phyloP scores from a whole-genome alignment of 2,888 invertebrate genomes.

The Cerastis rubricosa region DNA sequence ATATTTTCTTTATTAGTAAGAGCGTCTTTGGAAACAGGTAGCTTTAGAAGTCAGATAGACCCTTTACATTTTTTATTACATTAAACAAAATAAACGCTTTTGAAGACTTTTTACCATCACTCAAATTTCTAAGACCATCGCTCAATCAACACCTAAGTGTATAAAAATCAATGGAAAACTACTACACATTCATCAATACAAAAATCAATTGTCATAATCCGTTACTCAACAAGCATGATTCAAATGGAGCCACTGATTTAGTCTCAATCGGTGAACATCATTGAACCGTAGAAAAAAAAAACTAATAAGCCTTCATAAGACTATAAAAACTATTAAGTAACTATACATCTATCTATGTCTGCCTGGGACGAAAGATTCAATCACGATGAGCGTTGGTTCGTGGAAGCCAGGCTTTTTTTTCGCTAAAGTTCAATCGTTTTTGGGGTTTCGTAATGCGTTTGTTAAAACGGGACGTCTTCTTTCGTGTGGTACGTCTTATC shows the following conservation, averaged over 20 bases:
- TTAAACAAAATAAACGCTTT: too few relatives aligned
- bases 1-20: too few relatives aligned
- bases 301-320: constrained; percentile 77
- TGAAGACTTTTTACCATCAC: too few relatives aligned
- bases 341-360: constrained; percentile 76
- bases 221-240: constrained; percentile 46
- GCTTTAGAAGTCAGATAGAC: constrained; percentile 18
- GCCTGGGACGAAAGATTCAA: constrained; percentile 86
- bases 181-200: constrained; percentile 21
- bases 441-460: constrained; percentile 71
- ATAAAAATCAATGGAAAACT: constrained; percentile 26
- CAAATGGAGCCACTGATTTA: constrained; percentile 22
- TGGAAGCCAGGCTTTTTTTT: constrained; percentile 81
- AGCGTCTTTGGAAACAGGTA: constrained; percentile 11
- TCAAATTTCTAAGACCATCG: too few relatives aligned
- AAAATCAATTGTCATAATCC: constrained; percentile 41
- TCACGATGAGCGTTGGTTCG: constrained; percentile 84
- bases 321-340: constrained; percentile 78
- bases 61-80: background rate
- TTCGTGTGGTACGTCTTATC: background rate
- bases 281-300: constrained; percentile 69
- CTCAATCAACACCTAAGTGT: too few relatives aligned
- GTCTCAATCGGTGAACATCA: constrained; percentile 36
- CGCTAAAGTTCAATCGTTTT: constrained; percentile 77
- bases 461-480: constrained; percentile 25